Evolutionary conservation across 2,113 vertebrate species (phyloP), one percentile per base, ranked within the genome.

Genomic region (Anoplopoma fimbria): DNA sequence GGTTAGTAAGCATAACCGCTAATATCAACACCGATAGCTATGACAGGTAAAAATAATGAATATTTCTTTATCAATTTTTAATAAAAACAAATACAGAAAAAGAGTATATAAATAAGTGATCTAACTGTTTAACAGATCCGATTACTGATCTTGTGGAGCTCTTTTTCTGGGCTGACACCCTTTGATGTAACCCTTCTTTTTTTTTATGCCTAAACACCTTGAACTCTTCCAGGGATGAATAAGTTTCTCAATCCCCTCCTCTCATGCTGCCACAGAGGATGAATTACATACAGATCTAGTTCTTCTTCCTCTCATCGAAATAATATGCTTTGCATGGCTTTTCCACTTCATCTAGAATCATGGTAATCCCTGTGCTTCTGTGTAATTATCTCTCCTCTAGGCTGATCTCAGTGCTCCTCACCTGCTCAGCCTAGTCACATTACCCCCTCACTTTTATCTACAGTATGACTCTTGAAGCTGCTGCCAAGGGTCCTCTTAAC

Each of bases 301-400:
- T 93, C 83, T 79, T 71, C 88, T 87, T 87, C 79, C 78, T 79
- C 90, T 90, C 92, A 88, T 93, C 91, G 87, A 86, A 90, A 89
- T 93, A 91, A 91, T 90, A 86, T 89, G 89, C 91, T 91, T 88
- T 93, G 89, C 89, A 86, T 93, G 91, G 88, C 87, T 93, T 92
- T 92, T 87, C 83, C 89, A 83, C 91, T 93, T 91, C 91, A 91
- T 93, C 88, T 91, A 91, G 88, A 93, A 89, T 94, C 88, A 91
- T 75, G 74, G 79, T 94, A 93, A 95, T 93, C 93, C 93, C 89
- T 88, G 63, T 84, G 91, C 91, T 91, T 90, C 86, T 89, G 86
- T 88, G 89, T 93, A 93, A 95, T 95, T 93, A 94, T 92, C 85
- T 91, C 85, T 89, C 89, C 86, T 93, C 89, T 84, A 76, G 90